Conservation (phyloP, 2,888 invertebrate species). For the Conus canariensis region DNA sequence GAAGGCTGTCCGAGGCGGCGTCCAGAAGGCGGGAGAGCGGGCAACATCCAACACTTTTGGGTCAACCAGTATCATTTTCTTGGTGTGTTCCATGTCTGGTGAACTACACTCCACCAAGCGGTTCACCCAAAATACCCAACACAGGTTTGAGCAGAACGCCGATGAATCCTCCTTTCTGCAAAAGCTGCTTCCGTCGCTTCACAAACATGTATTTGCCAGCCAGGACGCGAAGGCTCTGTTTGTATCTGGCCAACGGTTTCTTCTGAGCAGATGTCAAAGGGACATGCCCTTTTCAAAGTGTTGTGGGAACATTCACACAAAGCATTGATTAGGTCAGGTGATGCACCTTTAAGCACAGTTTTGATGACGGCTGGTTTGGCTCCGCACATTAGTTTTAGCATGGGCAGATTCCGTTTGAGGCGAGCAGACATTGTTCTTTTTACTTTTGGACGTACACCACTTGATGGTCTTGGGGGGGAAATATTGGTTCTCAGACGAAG, state of each 20-base stretch:
- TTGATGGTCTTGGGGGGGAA: slow-evolving; percentile 35
- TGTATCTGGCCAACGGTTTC: slow-evolving; percentile 28
- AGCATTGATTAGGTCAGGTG: background rate
- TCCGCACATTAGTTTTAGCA: background rate
- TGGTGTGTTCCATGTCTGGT: background rate
- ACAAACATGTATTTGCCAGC: background rate
- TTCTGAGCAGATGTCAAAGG: slow-evolving; percentile 12
- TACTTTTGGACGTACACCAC: slow-evolving; percentile 37
- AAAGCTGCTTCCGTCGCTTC: slow-evolving; percentile 14
- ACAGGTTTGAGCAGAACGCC: slow-evolving; percentile 18
- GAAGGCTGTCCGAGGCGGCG: background rate
- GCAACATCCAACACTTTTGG: background rate
- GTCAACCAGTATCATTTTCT: slow-evolving; percentile 25
- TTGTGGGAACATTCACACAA: slow-evolving; percentile 25
- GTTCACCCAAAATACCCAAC: background rate
- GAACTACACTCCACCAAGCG: background rate
- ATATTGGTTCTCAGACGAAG: slow-evolving; percentile 41
- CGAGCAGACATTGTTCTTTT: background rate
- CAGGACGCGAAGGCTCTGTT: background rate
- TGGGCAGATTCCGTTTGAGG: background rate
- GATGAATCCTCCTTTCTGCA: slow-evolving; percentile 37
- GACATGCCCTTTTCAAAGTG: slow-evolving; percentile 33
- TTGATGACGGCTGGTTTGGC: background rate
- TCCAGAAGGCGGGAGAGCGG: background rate
- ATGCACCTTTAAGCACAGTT: slow-evolving; percentile 4